A percentile compares a stretch with the other conserved stretches of the same genome.
These are phyloP conservation scores for Empis stercorea DNA, from an alignment of 2,888 invertebrate species.

Conservation along the genomic window DNA sequence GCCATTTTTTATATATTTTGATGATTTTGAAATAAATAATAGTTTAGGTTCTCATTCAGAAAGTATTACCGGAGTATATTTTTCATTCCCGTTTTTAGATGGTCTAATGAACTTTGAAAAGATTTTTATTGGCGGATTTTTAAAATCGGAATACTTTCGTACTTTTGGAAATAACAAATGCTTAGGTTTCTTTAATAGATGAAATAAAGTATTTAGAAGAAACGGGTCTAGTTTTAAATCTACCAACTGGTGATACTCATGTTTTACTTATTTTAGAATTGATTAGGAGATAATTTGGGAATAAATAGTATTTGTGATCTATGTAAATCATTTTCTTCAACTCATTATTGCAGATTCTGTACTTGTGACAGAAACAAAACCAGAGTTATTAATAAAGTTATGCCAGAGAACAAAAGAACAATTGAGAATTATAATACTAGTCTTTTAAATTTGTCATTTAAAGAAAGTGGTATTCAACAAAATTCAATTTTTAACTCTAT, in stretches of 20 bases:
- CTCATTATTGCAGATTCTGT: slow-evolving; percentile 9
- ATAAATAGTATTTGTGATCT: slow-evolving; percentile 7
- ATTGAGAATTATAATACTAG: not conserved
- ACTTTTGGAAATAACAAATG: too few relatives aligned
- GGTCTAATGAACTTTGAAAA: too few relatives aligned
- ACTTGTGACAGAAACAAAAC: slow-evolving; percentile 1
- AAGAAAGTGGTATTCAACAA: slow-evolving; percentile 7
- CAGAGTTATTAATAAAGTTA: not conserved
- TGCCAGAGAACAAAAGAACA: not conserved
- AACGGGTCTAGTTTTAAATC: not conserved
- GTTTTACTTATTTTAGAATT: slow-evolving; percentile 3
- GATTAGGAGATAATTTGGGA: slow-evolving; percentile 10
- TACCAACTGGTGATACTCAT: not conserved
- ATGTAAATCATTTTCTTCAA: slow-evolving; percentile 7
- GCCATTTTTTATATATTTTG: too few relatives aligned
- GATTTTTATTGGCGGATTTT: too few relatives aligned
- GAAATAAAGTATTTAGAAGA: not conserved
- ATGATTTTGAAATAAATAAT: too few relatives aligned
- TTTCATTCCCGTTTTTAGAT: too few relatives aligned
- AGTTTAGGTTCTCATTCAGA: too few relatives aligned
- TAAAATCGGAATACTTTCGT: too few relatives aligned
- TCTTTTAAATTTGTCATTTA: not conserved
- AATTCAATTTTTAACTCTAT: too few relatives aligned
- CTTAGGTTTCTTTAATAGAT: not conserved
- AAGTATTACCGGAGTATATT: too few relatives aligned